Conservation (phyloP, 2,797 vertebrate genomes). For the Sebastolobus altivelis region DNA sequence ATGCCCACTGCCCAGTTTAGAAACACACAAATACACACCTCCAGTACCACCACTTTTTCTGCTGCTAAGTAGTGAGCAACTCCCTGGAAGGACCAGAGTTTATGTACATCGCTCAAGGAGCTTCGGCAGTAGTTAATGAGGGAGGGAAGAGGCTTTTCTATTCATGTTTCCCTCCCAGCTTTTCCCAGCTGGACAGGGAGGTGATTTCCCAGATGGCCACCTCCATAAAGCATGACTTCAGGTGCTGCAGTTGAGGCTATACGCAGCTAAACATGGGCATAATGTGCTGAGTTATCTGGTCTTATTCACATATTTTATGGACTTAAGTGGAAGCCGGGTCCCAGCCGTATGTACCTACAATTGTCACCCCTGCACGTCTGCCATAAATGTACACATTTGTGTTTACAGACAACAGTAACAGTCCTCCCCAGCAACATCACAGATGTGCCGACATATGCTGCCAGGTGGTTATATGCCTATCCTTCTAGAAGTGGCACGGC, state of each 20-base stretch:
- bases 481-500: constrained; percentile 34
- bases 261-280: constrained; percentile 9
- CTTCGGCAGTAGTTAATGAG: constrained; percentile 56
- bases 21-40: constrained; percentile 20
- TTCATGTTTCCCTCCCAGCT: constrained; percentile 57
- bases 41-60: not conserved
- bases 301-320: constrained; percentile 62
- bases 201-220: constrained; percentile 74
- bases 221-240: constrained; percentile 63
- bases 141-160: constrained; percentile 56
- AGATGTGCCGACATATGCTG: constrained; percentile 53
- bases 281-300: constrained; percentile 31
- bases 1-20: constrained; percentile 2
- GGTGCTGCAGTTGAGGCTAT: constrained; percentile 45
- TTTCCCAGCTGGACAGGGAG: constrained; percentile 60
- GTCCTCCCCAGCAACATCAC: constrained; percentile 24
- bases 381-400: not conserved
- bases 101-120: constrained; percentile 55
- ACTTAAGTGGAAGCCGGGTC: constrained; percentile 8
- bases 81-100: constrained; percentile 42
- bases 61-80: constrained; percentile 20
- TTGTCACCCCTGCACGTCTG: not conserved
- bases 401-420: constrained; percentile 10
- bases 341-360: not conserved
- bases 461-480: constrained; percentile 45